Conservation (phyloP, 2,888 invertebrate species). For the Ornithoptera priamus region DNA sequence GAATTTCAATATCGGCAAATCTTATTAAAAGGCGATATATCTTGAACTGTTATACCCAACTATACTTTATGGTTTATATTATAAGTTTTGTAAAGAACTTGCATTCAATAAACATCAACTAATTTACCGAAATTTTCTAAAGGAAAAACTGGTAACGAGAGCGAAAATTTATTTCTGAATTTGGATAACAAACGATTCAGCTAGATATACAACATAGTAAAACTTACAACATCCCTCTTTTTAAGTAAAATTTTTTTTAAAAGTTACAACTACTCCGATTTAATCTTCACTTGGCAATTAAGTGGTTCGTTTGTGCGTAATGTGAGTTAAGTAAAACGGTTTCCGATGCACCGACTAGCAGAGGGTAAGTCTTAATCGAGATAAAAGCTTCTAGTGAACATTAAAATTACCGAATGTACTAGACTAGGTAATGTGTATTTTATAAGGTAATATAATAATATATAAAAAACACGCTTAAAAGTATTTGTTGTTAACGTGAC, state of each 20-base stretch:
- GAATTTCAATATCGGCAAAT: conserved; percentile 29
- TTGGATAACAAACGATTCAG: too few relatives aligned
- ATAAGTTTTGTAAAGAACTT: not conserved
- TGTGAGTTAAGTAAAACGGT: conserved; percentile 1
- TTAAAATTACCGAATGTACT: not conserved
- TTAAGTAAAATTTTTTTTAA: not conserved
- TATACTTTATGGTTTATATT: conserved; percentile 11
- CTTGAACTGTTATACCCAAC: conserved; percentile 15
- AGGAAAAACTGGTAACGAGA: too few relatives aligned
- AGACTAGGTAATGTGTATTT: not conserved
- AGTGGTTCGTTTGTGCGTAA: not conserved
- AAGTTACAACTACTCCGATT: not conserved
- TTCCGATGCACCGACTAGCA: not conserved
- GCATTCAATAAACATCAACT: too few relatives aligned
- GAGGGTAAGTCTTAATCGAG: not conserved
- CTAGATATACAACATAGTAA: too few relatives aligned
- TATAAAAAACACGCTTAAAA: too few relatives aligned
- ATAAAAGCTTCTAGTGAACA: not conserved
- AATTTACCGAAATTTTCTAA: too few relatives aligned
- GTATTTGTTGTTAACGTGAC: too few relatives aligned
- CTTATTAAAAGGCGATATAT: conserved; percentile 25
- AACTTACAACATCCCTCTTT: too few relatives aligned
- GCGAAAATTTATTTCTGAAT: too few relatives aligned
- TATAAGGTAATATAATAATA: too few relatives aligned
- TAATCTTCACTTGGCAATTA: not conserved